These are phyloP conservation scores for Crotophaga sulcirostris DNA, from an alignment of 2,113 vertebrate genomes.

Conservation along the genomic window DNA sequence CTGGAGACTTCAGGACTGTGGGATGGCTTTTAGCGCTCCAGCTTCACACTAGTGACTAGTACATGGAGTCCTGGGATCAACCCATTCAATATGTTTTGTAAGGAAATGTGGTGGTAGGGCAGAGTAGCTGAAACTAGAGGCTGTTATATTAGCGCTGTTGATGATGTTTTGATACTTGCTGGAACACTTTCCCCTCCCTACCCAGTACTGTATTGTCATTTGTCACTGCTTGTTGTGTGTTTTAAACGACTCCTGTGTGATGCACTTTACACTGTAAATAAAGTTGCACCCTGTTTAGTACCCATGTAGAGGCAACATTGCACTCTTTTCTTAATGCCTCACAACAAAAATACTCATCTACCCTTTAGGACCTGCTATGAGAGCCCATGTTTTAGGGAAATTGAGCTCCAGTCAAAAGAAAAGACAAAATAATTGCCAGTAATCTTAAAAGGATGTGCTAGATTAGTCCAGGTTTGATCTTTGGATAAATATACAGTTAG, in stretches of 20 bases:
- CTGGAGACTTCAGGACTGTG: not conserved
- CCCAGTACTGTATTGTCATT: constrained; percentile 28
- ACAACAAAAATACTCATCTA: not conserved
- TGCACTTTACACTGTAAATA: constrained; percentile 71
- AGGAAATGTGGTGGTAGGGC: not conserved
- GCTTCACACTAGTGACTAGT: not conserved
- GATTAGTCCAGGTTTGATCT: not conserved
- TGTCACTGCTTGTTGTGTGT: constrained; percentile 42
- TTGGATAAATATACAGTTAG: not conserved
- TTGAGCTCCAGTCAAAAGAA: not conserved
- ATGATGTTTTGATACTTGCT: constrained; percentile 43
- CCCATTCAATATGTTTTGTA: not conserved
- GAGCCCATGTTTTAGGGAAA: not conserved
- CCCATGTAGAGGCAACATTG: not conserved
- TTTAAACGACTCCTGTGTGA: constrained; percentile 29
- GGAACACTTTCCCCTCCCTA: not conserved
- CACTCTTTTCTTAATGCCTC: not conserved
- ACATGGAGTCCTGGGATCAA: not conserved
- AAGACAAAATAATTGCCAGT: not conserved
- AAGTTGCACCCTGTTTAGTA: constrained; percentile 55
- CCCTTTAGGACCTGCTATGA: not conserved
- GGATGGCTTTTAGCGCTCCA: not conserved
- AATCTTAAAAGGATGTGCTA: not conserved
- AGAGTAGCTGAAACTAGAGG: constrained; percentile 53
- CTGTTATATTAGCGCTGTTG: constrained; percentile 42